phyloP scores from a whole-genome alignment of 2,888 invertebrate species.

The Lacanobia oleracea region DNA sequence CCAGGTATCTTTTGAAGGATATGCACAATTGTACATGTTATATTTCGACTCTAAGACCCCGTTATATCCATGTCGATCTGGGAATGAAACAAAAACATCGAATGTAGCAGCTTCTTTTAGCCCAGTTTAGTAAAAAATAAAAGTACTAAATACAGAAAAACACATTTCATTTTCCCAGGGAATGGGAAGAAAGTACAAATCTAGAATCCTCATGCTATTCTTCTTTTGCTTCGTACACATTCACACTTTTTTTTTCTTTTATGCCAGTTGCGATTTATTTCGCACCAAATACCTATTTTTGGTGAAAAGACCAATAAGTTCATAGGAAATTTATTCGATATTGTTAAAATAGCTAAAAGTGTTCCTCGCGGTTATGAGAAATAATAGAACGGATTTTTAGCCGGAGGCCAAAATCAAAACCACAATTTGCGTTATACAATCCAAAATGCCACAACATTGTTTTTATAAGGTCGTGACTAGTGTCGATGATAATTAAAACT shows the following conservation, averaged over 20 bases:
- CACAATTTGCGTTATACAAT: neutral
- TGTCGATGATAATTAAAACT: neutral
- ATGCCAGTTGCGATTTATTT: neutral
- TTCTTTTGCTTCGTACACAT: neutral
- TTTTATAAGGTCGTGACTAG: neutral
- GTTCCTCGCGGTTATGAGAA: neutral
- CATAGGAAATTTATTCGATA: neutral
- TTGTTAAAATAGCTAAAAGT: neutral
- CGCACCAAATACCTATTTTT: neutral
- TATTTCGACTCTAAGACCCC: constrained; percentile 67
- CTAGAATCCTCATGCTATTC: neutral
- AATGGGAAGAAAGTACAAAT: constrained; percentile 31
- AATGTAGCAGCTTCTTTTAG: constrained; percentile 57
- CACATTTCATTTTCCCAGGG: constrained; percentile 28
- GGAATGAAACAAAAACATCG: constrained; percentile 65
- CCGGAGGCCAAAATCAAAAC: neutral
- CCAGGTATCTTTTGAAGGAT: constrained; percentile 68
- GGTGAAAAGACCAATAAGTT: neutral
- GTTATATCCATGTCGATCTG: constrained; percentile 68
- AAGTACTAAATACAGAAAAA: neutral
- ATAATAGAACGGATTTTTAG: neutral
- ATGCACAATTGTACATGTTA: constrained; percentile 69
- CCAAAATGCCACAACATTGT: neutral
- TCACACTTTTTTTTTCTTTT: neutral
- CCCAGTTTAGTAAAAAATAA: constrained; percentile 30